Base-by-base conservation (phyloP, 2,113 vertebrate species). In the Paradoxurus hermaphroditus region DNA sequence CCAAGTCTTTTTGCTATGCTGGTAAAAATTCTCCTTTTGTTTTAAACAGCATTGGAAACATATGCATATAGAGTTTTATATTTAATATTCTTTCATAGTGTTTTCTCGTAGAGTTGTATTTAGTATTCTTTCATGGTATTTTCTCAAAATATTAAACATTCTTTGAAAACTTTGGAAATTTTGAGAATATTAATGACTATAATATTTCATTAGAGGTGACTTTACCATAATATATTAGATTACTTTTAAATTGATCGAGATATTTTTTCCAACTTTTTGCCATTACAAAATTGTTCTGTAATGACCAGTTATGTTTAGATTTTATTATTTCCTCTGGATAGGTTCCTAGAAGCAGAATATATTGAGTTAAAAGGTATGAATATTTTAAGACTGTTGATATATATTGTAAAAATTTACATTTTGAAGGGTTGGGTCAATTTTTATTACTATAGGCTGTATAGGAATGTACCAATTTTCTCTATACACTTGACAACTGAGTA, bases 401-500 rank as follows among this genome's bases (percentile, higher is more conserved):
- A 36, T 89, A 63, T 56, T 93, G 19, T 68, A 90, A 87, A 97
- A 97, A 44, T 68, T 83, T 91, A 75, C 56, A 88, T 82, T 82
- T 91, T 94, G 25, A 75, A 92, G 39, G 12, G 15, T 39, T 96
- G 51, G 15, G 14, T 72, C 41, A 81, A 36, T 87, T 94, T 97
- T 81, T 97, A 85, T 94, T 75, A 90, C 51, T 49, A 5, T 79
- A 65, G 63, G 13, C 4, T 91, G 0, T 86, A n/a, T 89, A 78
- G 78, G 51, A 88, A 83, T 89, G n/a, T 96, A 51, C 31, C 1
- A 70, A 29, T 95, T 95, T 96, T 68, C 41, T 59, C 27, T 13
- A 90, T 62, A 86, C n/a, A 81, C 77, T 96, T 90, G 68, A 94
- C 49, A 90, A 83, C 31, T 91, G 51, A 93, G 46, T 91, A 93